These are phyloP conservation scores for Mormyrus iriodes DNA, from an alignment of 2,113 vertebrate species.

Conservation along the genomic window DNA sequence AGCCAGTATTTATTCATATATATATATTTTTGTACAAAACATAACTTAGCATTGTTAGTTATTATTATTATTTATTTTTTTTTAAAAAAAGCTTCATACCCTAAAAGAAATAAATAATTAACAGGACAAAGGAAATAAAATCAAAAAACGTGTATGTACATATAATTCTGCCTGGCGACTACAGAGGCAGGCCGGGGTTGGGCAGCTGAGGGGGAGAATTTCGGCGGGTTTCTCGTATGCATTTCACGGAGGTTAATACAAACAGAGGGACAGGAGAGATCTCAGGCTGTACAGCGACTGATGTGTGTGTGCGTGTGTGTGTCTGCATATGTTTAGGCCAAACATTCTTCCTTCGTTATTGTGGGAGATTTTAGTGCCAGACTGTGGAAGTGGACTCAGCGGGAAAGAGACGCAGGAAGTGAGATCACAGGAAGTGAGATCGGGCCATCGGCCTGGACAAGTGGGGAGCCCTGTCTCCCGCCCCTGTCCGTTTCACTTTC, in stretches of 20 bases:
- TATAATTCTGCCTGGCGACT: background rate
- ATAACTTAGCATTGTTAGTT: constrained; percentile 30
- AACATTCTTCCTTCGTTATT: constrained; percentile 49
- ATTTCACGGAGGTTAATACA: constrained; percentile 60
- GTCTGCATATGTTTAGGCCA: constrained; percentile 9
- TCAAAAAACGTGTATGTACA: constrained; percentile 22
- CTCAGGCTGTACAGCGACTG: constrained; percentile 54
- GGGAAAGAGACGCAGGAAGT: constrained; percentile 17
- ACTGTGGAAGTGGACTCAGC: constrained; percentile 17
- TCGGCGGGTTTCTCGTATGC: constrained; percentile 45
- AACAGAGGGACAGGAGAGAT: constrained; percentile 42
- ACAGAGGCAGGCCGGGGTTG: constrained; percentile 23
- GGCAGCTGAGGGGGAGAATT: constrained; percentile 44
- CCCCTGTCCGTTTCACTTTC: constrained; percentile 42
- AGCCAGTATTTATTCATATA: constrained; percentile 22
- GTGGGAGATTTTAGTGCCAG: constrained; percentile 48
- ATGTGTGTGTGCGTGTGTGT: constrained; percentile 28
- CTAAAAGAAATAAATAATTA: constrained; percentile 31
- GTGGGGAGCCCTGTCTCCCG: background rate
- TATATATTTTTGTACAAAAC: constrained; percentile 27
- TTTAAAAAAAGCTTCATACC: constrained; percentile 18
- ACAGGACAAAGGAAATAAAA: constrained; percentile 19
- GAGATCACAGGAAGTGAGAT: constrained; percentile 14
- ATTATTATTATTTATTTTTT: background rate
- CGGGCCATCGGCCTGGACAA: background rate